Evolutionary conservation across 2,113 vertebrate genomes (phyloP).

Genomic region (Gasterosteus aculeatus): DNA sequence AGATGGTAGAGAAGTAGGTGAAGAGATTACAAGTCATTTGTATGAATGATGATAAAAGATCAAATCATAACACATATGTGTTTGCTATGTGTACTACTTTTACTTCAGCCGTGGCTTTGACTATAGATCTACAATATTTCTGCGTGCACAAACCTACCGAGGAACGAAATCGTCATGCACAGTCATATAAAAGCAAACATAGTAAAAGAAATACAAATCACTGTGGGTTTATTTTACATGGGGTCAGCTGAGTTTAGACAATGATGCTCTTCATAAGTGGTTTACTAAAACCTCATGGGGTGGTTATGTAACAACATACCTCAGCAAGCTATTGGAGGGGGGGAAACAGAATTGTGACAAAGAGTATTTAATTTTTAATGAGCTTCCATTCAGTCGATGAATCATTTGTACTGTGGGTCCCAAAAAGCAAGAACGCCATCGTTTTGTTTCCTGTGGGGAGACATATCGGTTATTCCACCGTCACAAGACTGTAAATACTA

Average conservation of each 20-base stretch:
- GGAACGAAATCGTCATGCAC: neutral
- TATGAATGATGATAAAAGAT: neutral
- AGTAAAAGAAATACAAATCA: neutral
- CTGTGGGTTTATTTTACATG: neutral
- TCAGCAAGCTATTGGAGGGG: constrained; percentile 39
- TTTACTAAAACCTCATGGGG: constrained; percentile 35
- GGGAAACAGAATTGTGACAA: constrained; percentile 28
- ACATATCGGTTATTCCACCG: neutral
- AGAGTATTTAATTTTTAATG: constrained; percentile 53
- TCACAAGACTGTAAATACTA: neutral
- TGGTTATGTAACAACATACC: constrained; percentile 61
- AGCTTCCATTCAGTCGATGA: constrained; percentile 13
- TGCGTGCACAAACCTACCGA: neutral
- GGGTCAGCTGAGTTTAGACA: neutral
- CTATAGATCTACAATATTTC: neutral
- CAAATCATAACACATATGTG: too few relatives aligned
- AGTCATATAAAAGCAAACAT: constrained; percentile 7
- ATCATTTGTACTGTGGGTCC: neutral
- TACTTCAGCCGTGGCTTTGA: neutral
- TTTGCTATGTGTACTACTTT: neutral
- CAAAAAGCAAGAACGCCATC: neutral
- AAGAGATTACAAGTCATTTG: neutral
- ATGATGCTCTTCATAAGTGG: constrained; percentile 31
- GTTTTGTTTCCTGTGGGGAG: neutral
- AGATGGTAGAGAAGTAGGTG: constrained; percentile 83